phyloP scores from a whole-genome alignment of 2,113 vertebrate species.

The Sinocyclocheilus rhinocerous region DNA sequence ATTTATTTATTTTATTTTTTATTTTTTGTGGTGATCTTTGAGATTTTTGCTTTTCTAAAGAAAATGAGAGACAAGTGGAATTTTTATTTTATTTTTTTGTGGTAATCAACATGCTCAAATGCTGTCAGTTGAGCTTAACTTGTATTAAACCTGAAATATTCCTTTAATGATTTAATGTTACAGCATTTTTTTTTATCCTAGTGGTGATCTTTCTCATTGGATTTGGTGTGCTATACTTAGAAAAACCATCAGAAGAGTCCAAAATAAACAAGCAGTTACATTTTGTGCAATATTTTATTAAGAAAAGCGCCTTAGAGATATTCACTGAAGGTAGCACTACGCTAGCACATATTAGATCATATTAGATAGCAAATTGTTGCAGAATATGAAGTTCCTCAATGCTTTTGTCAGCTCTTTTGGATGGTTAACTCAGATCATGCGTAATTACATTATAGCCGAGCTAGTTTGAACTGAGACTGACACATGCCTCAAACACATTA shows the following conservation, averaged over 20 bases:
- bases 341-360: neutral
- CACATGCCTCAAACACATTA: constrained; percentile 8
- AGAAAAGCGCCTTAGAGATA: neutral
- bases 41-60: too few relatives aligned
- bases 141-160: neutral
- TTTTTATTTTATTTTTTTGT: too few relatives aligned
- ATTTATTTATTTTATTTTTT: too few relatives aligned
- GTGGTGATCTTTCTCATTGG: neutral
- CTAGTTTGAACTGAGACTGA: constrained; percentile 20
- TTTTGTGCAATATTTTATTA: neutral
- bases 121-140: neutral
- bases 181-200: neutral
- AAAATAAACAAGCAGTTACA: neutral
- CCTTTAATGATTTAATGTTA: neutral
- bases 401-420: constrained; percentile 11
- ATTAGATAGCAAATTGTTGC: neutral
- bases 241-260: neutral
- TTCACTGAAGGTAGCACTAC: neutral
- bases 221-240: neutral
- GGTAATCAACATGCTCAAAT: neutral
- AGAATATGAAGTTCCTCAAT: neutral
- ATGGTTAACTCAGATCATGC: neutral
- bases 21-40: too few relatives aligned
- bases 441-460: neutral
- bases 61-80: too few relatives aligned